These are phyloP conservation scores for Drosophila trapezifrons DNA, from an alignment of 1,140 invertebrate species.

Conservation along the genomic window DNA sequence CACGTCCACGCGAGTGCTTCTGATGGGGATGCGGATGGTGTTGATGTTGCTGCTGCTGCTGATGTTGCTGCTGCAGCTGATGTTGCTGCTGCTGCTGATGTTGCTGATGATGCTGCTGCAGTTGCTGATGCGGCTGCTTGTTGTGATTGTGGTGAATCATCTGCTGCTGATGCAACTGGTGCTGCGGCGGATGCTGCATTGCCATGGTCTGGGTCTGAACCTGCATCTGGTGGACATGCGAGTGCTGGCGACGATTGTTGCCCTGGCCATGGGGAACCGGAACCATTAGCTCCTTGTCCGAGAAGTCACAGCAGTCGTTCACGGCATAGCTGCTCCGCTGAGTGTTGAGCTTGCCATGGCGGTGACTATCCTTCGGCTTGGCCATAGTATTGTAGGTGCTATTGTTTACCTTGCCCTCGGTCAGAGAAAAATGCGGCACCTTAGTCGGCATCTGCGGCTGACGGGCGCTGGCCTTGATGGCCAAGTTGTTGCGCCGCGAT, in stretches of 20 bases:
- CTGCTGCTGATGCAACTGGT: constrained; percentile 69
- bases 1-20: constrained; percentile 33
- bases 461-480: constrained; percentile 41
- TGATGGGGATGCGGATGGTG: constrained; percentile 32
- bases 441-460: constrained; percentile 41
- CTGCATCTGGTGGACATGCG: constrained; percentile 16
- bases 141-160: constrained; percentile 18
- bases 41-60: constrained; percentile 5
- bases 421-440: constrained; percentile 33
- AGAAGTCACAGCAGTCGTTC: constrained; percentile 17
- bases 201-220: constrained; percentile 1
- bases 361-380: constrained; percentile 30
- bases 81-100: constrained; percentile 22
- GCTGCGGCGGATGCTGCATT: constrained; percentile 43
- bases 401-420: constrained; percentile 26
- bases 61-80: constrained; percentile 11
- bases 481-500: constrained; percentile 37
- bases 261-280: too few relatives aligned
- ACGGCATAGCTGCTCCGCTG: constrained; percentile 36
- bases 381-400: constrained; percentile 9
- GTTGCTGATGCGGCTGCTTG: constrained; percentile 31
- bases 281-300: constrained; percentile 49
- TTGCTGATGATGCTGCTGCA: constrained; percentile 15
- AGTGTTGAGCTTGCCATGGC: constrained; percentile 25
- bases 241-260: constrained; percentile 18